Evolutionary conservation across 2,113 vertebrate species (phyloP).

Genomic region (Grus americana): DNA sequence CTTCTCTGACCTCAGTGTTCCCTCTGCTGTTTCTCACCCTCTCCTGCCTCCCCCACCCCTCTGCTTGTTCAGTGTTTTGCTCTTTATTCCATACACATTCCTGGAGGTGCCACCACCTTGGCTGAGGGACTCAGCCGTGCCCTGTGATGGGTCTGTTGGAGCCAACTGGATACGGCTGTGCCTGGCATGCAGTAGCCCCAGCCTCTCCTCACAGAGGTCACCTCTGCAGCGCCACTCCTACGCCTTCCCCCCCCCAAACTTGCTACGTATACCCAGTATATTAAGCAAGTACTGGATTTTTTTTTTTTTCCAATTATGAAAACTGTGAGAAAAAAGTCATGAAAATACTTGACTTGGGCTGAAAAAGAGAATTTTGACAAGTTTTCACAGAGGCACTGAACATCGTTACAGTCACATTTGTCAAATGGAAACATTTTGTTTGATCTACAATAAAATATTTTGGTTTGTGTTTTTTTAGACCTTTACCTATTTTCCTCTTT

Average conservation of each 20-base stretch:
- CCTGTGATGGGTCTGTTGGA: accelerated
- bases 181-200: accelerated
- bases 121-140: neutral
- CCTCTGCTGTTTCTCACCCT: too few relatives aligned
- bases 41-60: neutral
- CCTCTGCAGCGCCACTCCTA: neutral
- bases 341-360: neutral
- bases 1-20: neutral
- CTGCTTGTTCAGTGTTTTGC: neutral
- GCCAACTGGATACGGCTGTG: accelerated
- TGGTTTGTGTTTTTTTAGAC: neutral
- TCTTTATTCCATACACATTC: neutral
- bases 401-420: neutral
- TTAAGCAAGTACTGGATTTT: neutral
- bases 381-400: neutral
- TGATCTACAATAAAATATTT: neutral
- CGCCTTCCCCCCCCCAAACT: neutral
- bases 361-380: neutral
- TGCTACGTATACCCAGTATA: neutral
- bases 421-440: neutral
- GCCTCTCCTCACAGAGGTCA: neutral
- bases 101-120: neutral
- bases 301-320: neutral
- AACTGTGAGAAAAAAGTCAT: neutral
- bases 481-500: neutral